Evolutionary conservation across 1,140 invertebrate species (phyloP), one percentile per base, ranked within the genome.

Genomic region (Zaprionus davidi): DNA sequence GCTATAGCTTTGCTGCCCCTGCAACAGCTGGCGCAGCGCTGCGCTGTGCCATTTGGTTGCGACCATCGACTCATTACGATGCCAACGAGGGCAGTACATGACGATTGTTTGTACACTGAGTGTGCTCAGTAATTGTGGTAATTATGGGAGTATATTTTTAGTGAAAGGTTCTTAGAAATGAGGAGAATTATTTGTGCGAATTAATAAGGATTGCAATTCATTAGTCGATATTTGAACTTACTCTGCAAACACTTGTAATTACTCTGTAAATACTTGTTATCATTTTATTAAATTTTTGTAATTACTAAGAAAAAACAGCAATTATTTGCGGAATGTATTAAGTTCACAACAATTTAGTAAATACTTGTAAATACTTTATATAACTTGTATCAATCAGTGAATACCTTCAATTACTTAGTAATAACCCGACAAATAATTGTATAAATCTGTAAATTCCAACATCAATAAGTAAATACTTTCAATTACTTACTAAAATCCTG

Each of bases 71-170:
- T 17, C n/a, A n/a, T 1, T 57, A 31, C 36, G 24, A 44, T 66
- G 57, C n/a, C 28, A 46, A 24, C 38, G 65, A 31, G 65, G 65
- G 41, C 65, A 67, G 55, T 49, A 46, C 24, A 66, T 7, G 4
- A 3, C 11, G 11, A 17, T 51, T 51, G 1, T 12, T 6, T 17
- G n/a, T 6, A 1, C 46, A 17, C 9, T 2, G 11, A 24, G 3
- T 44, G 41, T n/a, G 41, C 2, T 46, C n/a, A 7, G 20, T 53
- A 24, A 3, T 53, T 53, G 49, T 22, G 4, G 2, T 7, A 9
- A 26, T 17, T 53, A 12, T 5, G 0, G 4, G 13, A 34, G 3
- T 34, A 9, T 15, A 38, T 38, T 38, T 38, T 4, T 5, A 5
- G 13, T 38, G 4, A 38, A 38, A 13, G 7, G 4, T 38, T 0